These are phyloP conservation scores for Xyrichtys novacula DNA, from an alignment of 2,797 vertebrate genomes.

Conservation along the genomic window DNA sequence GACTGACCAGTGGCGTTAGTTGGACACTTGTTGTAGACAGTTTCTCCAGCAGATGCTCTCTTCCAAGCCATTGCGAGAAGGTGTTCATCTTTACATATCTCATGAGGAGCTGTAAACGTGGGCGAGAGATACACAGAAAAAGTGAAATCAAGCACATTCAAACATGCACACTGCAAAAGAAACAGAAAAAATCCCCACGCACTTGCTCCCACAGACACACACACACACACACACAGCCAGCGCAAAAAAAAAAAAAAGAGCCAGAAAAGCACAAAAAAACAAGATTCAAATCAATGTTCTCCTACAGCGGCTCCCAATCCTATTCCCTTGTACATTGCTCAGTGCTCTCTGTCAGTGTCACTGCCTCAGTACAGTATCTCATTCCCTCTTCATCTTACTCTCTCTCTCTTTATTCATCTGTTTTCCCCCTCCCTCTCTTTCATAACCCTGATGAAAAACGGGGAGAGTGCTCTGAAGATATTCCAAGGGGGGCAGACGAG, in stretches of 20 bases:
- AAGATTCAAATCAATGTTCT: conserved; percentile 77
- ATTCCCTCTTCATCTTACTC: conserved; percentile 75
- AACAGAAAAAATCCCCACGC: conserved; percentile 32
- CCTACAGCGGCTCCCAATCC: conserved; percentile 68
- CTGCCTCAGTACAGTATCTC: conserved; percentile 74
- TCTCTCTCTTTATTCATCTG: conserved; percentile 68
- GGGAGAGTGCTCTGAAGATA: conserved; percentile 67
- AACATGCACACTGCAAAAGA: conserved; percentile 13
- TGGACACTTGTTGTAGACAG: conserved; percentile 98
- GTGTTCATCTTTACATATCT: conserved; percentile 96
- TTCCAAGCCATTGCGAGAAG: conserved; percentile 94
- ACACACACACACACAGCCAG: conserved; percentile 29
- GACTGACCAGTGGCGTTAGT: conserved; percentile 95
- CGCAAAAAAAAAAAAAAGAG: conserved; percentile 19
- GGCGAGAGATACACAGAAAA: conserved; percentile 39
- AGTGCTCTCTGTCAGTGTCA: conserved; percentile 76
- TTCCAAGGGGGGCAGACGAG: conserved; percentile 62
- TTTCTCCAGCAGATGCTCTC: conserved; percentile 94
- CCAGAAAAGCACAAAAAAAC: conserved; percentile 57
- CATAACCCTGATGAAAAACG: conserved; percentile 73
- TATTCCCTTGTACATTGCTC: conserved; percentile 70
- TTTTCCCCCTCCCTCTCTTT: conserved; percentile 56
- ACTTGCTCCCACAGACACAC: conserved; percentile 34
- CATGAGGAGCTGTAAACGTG: conserved; percentile 87
- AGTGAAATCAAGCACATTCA: conserved; percentile 30